Conservation (phyloP, 30 jellyfish, hydroid and myxozoan species). For the Hydra vulgaris region DNA sequence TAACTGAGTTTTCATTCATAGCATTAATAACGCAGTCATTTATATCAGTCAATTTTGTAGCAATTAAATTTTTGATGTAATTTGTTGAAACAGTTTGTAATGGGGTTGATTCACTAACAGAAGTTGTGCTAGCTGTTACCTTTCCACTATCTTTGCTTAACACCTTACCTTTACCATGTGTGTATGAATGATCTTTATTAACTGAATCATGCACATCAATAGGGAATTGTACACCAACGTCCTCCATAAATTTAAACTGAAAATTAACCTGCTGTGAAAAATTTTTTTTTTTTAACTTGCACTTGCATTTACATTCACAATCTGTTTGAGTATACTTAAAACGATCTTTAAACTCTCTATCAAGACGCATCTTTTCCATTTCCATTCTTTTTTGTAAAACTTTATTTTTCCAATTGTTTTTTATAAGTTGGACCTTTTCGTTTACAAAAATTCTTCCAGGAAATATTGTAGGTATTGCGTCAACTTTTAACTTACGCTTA, state of each 20-base stretch:
- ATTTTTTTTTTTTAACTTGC: constrained; percentile 17
- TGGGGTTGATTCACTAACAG: not conserved
- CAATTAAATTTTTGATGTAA: not conserved
- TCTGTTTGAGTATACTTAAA: constrained; percentile 33
- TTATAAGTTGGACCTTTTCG: constrained; percentile 36
- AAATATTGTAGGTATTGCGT: constrained; percentile 34
- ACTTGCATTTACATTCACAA: constrained; percentile 29
- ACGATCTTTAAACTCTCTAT: constrained; percentile 27
- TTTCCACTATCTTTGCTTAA: constrained; percentile 14
- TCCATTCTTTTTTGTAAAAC: constrained; percentile 31
- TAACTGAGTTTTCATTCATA: not conserved
- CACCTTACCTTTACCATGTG: constrained; percentile 19
- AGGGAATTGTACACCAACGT: constrained; percentile 34
- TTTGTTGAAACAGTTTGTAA: not conserved
- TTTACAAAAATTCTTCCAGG: constrained; percentile 34
- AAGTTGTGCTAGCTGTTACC: not conserved
- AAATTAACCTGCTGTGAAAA: constrained; percentile 35
- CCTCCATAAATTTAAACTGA: constrained; percentile 30
- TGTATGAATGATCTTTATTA: constrained; percentile 34
- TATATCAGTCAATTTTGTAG: not conserved
- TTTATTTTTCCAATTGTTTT: constrained; percentile 32
- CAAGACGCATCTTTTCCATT: constrained; percentile 24
- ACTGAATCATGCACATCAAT: constrained; percentile 15
- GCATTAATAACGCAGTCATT: not conserved
- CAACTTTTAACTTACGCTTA: constrained; percentile 31